phyloP scores from a whole-genome alignment of 2,113 vertebrate species.

The Trogon surrucura region DNA sequence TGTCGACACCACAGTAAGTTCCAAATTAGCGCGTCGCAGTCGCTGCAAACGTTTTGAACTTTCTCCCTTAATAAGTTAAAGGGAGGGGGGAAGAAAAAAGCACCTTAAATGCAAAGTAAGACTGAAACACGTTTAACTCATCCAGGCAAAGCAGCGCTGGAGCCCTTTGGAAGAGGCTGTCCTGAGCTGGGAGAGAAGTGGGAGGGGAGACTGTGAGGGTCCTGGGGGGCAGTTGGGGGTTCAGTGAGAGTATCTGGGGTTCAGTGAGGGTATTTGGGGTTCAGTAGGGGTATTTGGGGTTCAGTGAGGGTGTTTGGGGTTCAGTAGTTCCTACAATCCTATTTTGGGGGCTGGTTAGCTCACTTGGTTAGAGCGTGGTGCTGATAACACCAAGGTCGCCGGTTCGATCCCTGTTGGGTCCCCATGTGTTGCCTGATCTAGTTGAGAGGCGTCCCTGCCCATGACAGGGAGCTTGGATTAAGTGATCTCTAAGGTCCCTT shows the following conservation, averaged over 20 bases:
- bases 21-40: slow-evolving; percentile 13
- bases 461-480: no score
- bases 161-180: neutral
- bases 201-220: neutral
- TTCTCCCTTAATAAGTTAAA: slow-evolving; percentile 12
- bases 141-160: neutral
- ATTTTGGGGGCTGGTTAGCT: no score
- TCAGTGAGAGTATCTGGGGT: neutral
- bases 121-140: neutral
- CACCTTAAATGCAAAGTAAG: neutral
- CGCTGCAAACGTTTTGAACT: slow-evolving; percentile 12
- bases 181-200: neutral
- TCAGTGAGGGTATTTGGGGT: neutral
- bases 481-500: no score
- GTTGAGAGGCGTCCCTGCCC: no score
- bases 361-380: no score
- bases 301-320: neutral
- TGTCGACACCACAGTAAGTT: slow-evolving; percentile 13
- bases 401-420: no score
- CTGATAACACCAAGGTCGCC: no score
- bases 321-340: no score
- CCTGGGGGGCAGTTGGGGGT: fast-evolving
- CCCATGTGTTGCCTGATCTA: no score
- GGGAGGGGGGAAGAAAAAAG: neutral
- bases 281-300: no score